Evolutionary conservation across 2,797 vertebrate species (phyloP).

Genomic region (Cirrhinus molitorella): DNA sequence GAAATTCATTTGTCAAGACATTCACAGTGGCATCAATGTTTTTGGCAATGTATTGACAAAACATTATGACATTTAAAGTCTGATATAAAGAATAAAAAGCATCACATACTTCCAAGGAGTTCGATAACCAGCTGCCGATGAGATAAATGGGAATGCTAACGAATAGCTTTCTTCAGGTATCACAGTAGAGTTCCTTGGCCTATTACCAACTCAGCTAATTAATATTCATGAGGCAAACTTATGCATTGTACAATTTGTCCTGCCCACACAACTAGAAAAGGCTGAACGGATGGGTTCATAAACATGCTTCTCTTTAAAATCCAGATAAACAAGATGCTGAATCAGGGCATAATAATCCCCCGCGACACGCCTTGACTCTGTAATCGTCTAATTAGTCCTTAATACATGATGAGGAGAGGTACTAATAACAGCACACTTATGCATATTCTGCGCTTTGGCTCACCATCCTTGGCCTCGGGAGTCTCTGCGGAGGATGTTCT

Average conservation of each 20-base stretch:
- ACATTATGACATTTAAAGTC: constrained; percentile 26
- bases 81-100: neutral
- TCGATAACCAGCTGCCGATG: neutral
- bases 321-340: constrained; percentile 35
- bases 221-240: constrained; percentile 23
- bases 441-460: constrained; percentile 48
- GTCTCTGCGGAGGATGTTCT: constrained; percentile 28
- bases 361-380: neutral
- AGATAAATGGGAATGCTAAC: neutral
- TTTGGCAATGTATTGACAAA: constrained; percentile 35
- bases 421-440: constrained; percentile 43
- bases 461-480: constrained; percentile 50
- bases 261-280: neutral
- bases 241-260: neutral
- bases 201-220: neutral
- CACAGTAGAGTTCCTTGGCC: neutral
- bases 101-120: neutral
- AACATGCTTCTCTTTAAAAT: constrained; percentile 1
- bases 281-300: neutral
- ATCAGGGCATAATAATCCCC: constrained; percentile 33
- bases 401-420: constrained; percentile 39
- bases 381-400: constrained; percentile 42
- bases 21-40: constrained; percentile 8
- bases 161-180: neutral
- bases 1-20: constrained; percentile 59